Evolutionary conservation across 2,888 invertebrate species (phyloP), one percentile per base, ranked within the genome.

Genomic region (Aphelenchoides bicaudatus): DNA sequence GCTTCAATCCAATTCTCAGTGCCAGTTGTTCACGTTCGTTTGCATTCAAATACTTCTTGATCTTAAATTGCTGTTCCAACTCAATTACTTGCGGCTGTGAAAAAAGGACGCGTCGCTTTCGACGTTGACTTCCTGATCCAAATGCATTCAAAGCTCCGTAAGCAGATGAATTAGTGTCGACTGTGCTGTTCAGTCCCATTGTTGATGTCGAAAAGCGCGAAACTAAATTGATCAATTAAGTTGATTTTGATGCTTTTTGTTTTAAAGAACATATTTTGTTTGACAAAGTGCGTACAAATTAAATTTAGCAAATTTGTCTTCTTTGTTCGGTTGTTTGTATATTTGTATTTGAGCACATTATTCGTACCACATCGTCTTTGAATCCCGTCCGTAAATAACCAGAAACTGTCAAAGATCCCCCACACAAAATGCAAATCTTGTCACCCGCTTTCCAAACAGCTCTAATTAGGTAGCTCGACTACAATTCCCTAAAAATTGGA

Each of bases 71-170:
- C 16, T 88, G 86, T 79, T 92, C 91, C 67, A 92, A 79, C 56
- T 67, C 63, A 37, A 49, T 51, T 5, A 73, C 72, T 78, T 86
- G 85, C 0, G 82, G 82, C 81, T 85, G 82, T 0, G 90, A 89
- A 82, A 93, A 93, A 0, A 93, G 84, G 0, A 93, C 89, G 31
- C 92, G 84, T 0, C 92, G 91, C 82, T 91, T 92, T 70, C 91
- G 83, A 79, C 90, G 57, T 16, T 56, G 52, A 0, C 56, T 52
- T 3, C 51, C 39, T 28, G 43, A 37, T 25, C 39, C 51, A 13
- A 43, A 29, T 16, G 39, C 49, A 10, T 43, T 43, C 2, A 39
- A 16, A 6, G 47, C 46, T 5, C 31, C 27, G 16, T 29, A 29
- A 13, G 58, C 19, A 31, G 60, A 16, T n/a, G 58, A 30, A 16